Evolutionary conservation across 2,113 vertebrate species (phyloP).

Genomic region (Oxyura jamaicensis): DNA sequence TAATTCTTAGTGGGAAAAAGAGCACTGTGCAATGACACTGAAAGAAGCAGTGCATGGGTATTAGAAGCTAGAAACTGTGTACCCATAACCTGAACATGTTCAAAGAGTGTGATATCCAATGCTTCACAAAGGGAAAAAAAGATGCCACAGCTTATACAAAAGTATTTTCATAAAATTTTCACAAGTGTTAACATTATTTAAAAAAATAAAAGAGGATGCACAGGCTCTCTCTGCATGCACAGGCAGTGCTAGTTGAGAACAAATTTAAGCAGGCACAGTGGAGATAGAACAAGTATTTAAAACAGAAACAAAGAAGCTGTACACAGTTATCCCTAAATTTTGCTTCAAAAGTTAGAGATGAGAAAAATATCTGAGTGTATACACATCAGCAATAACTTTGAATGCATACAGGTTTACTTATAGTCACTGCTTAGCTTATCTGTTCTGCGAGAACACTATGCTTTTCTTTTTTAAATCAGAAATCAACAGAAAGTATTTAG

Average conservation of each 20-base stretch:
- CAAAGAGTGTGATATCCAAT: conserved; percentile 82
- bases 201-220: conserved; percentile 90
- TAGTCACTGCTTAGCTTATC: conserved; percentile 76
- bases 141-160: conserved; percentile 92
- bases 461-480: conserved; percentile 57
- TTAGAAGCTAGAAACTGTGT: conserved; percentile 75
- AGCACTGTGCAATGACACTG: conserved; percentile 73
- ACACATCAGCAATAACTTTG: conserved; percentile 56
- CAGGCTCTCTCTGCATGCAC: conserved; percentile 88
- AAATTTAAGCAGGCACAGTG: conserved; percentile 89
- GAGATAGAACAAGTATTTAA: conserved; percentile 72
- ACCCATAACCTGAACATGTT: conserved; percentile 81
- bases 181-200: conserved; percentile 92
- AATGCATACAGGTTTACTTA: conserved; percentile 71
- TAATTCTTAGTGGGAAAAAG: conserved; percentile 67
- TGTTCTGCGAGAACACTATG: conserved; percentile 65
- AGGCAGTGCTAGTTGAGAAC: conserved; percentile 93
- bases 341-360: conserved; percentile 69
- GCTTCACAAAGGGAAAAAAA: conserved; percentile 83
- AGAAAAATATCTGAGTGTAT: conserved; percentile 70
- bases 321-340: conserved; percentile 67
- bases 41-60: conserved; percentile 76
- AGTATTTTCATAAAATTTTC: conserved; percentile 91
- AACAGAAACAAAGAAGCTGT: conserved; percentile 76
- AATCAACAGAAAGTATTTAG: conserved; percentile 56